Evolutionary conservation across 2,888 invertebrate genomes (phyloP).

Genomic region (Automeris io): DNA sequence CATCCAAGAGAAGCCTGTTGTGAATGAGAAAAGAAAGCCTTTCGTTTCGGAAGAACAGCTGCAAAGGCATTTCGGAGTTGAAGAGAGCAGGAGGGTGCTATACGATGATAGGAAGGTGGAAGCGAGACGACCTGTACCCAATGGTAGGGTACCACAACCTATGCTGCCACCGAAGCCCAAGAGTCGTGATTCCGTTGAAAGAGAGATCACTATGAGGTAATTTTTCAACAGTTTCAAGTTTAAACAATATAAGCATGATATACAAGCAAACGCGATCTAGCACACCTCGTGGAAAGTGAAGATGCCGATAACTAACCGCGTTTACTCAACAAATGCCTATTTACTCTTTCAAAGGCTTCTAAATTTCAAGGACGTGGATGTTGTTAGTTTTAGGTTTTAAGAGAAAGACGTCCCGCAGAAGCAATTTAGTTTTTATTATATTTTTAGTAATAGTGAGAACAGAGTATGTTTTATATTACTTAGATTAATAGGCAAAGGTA

Average conservation of each 20-base stretch:
- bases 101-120: constrained; percentile 45
- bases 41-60: constrained; percentile 69
- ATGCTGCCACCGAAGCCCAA: constrained; percentile 60
- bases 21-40: constrained; percentile 60
- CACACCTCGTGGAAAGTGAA: not conserved
- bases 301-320: too few relatives aligned
- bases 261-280: not conserved
- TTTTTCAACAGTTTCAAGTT: too few relatives aligned
- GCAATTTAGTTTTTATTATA: too few relatives aligned
- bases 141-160: constrained; percentile 29
- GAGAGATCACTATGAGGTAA: constrained; percentile 72
- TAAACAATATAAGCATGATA: too few relatives aligned
- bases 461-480: too few relatives aligned
- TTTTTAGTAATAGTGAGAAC: too few relatives aligned
- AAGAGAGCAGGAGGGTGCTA: constrained; percentile 58
- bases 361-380: too few relatives aligned
- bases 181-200: constrained; percentile 59
- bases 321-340: too few relatives aligned
- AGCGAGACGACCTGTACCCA: constrained; percentile 26
- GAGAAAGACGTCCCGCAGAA: too few relatives aligned
- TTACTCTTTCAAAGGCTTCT: too few relatives aligned
- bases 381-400: too few relatives aligned
- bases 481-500: too few relatives aligned
- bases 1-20: constrained; percentile 31
- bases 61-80: constrained; percentile 65